Evolutionary conservation across 2,888 invertebrate species (phyloP).

Genomic region (Eupithecia dodoneata): DNA sequence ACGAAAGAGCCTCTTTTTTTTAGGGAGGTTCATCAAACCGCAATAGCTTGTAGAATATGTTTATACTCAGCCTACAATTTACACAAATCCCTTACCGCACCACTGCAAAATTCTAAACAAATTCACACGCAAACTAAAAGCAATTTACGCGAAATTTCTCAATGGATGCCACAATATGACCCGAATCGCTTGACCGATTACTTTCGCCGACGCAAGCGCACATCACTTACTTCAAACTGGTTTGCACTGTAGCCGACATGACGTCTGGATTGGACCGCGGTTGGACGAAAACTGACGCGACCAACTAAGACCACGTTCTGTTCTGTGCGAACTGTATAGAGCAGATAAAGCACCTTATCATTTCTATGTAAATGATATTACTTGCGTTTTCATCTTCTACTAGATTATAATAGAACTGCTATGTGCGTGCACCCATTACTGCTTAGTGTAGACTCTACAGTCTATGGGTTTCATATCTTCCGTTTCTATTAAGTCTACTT

Average conservation of each 20-base stretch:
- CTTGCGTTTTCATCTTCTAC: not conserved
- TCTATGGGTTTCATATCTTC: no score
- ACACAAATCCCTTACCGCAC: not conserved
- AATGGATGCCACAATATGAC: constrained; percentile 31
- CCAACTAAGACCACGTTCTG: not conserved
- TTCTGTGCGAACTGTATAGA: constrained; percentile 31
- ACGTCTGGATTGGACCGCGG: constrained; percentile 37
- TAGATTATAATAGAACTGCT: not conserved
- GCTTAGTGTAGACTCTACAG: no score
- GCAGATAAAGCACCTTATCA: constrained; percentile 29
- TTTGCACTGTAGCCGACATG: constrained; percentile 73
- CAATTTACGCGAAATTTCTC: constrained; percentile 26
- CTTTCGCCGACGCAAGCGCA: constrained; percentile 55
- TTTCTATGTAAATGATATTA: not conserved
- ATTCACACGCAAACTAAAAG: constrained; percentile 18
- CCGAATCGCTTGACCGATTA: constrained; percentile 43
- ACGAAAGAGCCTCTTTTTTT: not conserved
- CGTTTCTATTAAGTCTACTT: no score
- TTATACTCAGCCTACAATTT: not conserved
- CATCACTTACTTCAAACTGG: constrained; percentile 74
- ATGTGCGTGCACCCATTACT: not conserved
- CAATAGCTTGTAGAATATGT: not conserved
- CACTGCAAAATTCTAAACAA: not conserved
- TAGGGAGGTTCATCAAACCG: not conserved
- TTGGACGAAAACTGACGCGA: not conserved